Evolutionary conservation across 2,797 vertebrate genomes (phyloP).

Genomic region (Glossophaga mutica): DNA sequence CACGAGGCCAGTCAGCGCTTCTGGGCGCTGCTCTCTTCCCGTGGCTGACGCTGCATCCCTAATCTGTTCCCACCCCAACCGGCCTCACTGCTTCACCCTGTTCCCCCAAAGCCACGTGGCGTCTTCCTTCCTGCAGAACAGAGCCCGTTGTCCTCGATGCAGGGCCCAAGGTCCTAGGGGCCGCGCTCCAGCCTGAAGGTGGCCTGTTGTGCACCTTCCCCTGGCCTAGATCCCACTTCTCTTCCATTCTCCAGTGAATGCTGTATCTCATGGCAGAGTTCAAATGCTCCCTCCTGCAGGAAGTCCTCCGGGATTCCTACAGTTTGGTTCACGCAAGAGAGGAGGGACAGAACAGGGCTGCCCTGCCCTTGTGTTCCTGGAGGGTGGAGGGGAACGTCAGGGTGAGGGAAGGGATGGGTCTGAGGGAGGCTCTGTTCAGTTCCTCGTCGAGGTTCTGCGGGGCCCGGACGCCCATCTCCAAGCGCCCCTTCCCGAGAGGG

Average conservation of each 20-base stretch:
- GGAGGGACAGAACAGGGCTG: background rate
- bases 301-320: background rate
- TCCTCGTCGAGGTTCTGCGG: background rate
- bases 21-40: background rate
- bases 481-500: background rate
- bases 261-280: background rate
- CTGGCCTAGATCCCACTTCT: background rate
- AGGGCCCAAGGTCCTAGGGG: background rate
- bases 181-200: background rate
- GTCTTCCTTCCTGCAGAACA: fast-evolving
- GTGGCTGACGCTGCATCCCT: background rate
- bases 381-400: background rate
- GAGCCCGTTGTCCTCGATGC: fast-evolving
- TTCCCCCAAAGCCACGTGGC: fast-evolving
- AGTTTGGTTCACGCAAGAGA: background rate
- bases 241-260: background rate
- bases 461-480: background rate
- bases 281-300: background rate
- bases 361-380: too few relatives aligned
- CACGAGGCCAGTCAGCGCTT: background rate
- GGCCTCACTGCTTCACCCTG: background rate
- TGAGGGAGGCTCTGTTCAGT: background rate
- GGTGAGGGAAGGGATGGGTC: too few relatives aligned
- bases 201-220: background rate
- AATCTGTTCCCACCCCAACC: fast-evolving